These are phyloP conservation scores for Formicarius rufipectus DNA, from an alignment of 2,113 vertebrate genomes.

Conservation along the genomic window DNA sequence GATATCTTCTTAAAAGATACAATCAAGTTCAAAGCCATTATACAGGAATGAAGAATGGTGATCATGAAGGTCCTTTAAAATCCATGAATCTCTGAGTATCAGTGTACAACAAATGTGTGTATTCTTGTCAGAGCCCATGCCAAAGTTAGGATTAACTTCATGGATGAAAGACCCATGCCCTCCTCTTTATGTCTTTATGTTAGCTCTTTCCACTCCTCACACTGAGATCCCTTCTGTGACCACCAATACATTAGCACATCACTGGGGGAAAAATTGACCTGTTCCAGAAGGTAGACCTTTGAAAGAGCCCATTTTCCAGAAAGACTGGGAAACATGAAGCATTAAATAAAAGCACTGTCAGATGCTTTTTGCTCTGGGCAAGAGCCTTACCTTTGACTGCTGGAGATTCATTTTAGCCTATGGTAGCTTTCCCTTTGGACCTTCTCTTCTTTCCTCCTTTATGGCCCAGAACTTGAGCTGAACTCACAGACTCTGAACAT, in stretches of 20 bases:
- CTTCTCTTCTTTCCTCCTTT: background rate
- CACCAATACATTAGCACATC: background rate
- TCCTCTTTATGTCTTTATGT: background rate
- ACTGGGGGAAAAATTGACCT: background rate
- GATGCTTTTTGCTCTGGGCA: background rate
- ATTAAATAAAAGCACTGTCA: background rate
- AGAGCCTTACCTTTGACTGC: background rate
- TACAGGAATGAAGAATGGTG: background rate
- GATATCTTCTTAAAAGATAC: background rate
- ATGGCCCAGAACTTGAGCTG: background rate
- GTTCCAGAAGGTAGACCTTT: background rate
- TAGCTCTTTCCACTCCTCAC: background rate
- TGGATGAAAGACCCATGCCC: background rate
- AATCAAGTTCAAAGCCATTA: background rate
- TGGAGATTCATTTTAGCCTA: background rate
- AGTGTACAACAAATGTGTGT: background rate
- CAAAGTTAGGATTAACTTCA: background rate
- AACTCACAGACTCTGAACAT: background rate
- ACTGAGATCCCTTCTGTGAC: background rate
- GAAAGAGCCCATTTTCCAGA: background rate
- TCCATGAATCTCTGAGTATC: background rate
- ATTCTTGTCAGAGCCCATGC: background rate
- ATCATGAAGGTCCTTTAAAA: background rate
- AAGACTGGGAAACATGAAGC: background rate
- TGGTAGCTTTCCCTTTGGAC: background rate